Conservation (phyloP, 2,113 vertebrate genomes). For the Mionectes macconnelli region DNA sequence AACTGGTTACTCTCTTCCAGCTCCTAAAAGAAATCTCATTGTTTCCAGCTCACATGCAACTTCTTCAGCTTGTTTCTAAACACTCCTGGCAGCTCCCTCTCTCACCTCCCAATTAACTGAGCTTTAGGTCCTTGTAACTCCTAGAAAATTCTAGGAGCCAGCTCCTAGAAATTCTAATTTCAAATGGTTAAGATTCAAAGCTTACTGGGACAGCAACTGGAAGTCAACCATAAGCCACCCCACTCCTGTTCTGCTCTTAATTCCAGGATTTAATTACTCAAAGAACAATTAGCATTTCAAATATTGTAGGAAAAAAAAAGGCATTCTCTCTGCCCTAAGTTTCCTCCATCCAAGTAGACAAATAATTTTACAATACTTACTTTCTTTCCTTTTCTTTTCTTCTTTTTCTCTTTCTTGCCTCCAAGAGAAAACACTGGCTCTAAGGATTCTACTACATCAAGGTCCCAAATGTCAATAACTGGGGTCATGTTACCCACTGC, state of each 20-base stretch:
- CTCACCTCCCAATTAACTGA: not conserved
- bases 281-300: not conserved
- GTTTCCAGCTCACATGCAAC: not conserved
- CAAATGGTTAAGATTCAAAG: not conserved
- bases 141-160: no score
- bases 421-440: conserved; percentile 94
- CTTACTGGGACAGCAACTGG: not conserved
- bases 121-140: not conserved
- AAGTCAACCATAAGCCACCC: not conserved
- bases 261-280: not conserved
- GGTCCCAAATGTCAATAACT: conserved; percentile 94
- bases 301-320: not conserved
- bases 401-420: conserved; percentile 83
- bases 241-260: not conserved
- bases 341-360: not conserved
- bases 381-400: conserved; percentile 91
- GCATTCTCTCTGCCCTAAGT: not conserved
- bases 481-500: conserved; percentile 96
- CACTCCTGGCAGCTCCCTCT: not conserved
- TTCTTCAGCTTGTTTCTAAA: not conserved
- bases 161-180: not conserved
- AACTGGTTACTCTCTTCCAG: not conserved
- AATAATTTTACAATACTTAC: conserved; percentile 58
- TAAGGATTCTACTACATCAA: conserved; percentile 93
- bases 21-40: not conserved